Percentiles rank a stretch among this genome's conserved stretches.
Conservation (phyloP, 2,797 vertebrate genomes). For the Coilia nasus region DNA sequence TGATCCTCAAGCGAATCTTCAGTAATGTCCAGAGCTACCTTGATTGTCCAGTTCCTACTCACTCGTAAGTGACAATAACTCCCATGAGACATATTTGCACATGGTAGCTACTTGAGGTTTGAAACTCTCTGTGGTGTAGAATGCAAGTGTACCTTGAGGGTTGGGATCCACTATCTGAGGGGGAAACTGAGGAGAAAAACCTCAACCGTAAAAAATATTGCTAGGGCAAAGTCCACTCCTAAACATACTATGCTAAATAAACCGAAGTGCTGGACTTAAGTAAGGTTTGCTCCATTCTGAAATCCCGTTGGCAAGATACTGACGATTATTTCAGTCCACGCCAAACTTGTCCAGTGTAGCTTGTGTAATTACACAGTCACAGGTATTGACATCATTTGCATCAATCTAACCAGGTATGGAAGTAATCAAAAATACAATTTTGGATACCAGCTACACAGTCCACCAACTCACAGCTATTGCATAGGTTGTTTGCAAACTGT, state of each 20-base stretch:
- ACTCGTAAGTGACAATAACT: slow-evolving; percentile 12
- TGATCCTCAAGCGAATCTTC: background rate
- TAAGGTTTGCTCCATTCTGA: background rate
- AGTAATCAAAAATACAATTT: background rate
- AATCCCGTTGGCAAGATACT: background rate
- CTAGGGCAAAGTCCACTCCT: background rate
- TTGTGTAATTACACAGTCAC: background rate
- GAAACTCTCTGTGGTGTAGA: background rate
- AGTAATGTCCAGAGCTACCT: background rate
- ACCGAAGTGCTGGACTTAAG: background rate
- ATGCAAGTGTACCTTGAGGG: background rate
- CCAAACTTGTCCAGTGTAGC: background rate
- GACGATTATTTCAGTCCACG: background rate
- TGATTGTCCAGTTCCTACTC: slow-evolving; percentile 11
- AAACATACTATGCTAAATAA: slow-evolving; percentile 1
- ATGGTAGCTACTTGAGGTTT: slow-evolving; percentile 13
- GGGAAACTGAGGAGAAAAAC: background rate
- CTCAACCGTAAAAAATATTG: slow-evolving; percentile 11
- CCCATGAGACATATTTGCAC: slow-evolving; percentile 17
- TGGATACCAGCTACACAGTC: background rate
- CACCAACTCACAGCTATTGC: background rate
- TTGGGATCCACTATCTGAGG: background rate
- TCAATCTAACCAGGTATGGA: background rate
- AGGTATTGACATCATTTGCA: background rate
- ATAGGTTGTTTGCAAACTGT: background rate